A percentile compares a stretch with the other conserved stretches of the same genome.
Evolutionary conservation across 2,797 vertebrate genomes (phyloP).

Genomic region (Sus cebifrons): DNA sequence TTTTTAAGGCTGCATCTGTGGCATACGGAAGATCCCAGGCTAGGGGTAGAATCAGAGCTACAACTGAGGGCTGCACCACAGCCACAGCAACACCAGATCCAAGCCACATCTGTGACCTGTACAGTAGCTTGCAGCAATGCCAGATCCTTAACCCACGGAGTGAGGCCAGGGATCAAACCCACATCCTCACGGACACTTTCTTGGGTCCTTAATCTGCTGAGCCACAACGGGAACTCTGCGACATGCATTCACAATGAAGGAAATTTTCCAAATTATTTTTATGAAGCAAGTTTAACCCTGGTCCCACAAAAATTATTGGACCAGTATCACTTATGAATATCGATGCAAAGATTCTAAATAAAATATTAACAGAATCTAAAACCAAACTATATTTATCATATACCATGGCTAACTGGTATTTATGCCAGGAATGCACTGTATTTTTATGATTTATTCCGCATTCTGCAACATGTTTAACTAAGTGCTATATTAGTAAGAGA

Average conservation of each 20-base stretch:
- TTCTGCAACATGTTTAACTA: not conserved
- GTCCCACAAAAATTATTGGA: not conserved
- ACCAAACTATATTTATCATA: not conserved
- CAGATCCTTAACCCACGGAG: no score
- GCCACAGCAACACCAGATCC: no score
- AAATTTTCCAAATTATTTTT: constrained; percentile 42
- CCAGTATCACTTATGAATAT: constrained; percentile 40
- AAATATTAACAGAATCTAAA: constrained; percentile 28
- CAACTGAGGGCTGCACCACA: no score
- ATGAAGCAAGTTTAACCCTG: constrained; percentile 39
- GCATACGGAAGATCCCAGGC: no score
- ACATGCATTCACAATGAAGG: constrained; percentile 29
- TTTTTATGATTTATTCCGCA: not conserved
- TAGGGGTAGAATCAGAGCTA: no score
- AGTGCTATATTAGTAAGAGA: not conserved
- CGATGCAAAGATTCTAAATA: constrained; percentile 46
- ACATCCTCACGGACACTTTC: no score
- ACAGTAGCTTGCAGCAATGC: no score
- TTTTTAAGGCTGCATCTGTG: no score
- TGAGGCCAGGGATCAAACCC: no score
- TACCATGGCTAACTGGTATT: not conserved
- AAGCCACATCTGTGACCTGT: no score
- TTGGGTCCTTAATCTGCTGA: no score
- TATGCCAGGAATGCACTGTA: not conserved
- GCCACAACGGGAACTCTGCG: not conserved